phyloP scores from a whole-genome alignment of 1,140 invertebrate genomes.

The Amphibalanus amphitrite region DNA sequence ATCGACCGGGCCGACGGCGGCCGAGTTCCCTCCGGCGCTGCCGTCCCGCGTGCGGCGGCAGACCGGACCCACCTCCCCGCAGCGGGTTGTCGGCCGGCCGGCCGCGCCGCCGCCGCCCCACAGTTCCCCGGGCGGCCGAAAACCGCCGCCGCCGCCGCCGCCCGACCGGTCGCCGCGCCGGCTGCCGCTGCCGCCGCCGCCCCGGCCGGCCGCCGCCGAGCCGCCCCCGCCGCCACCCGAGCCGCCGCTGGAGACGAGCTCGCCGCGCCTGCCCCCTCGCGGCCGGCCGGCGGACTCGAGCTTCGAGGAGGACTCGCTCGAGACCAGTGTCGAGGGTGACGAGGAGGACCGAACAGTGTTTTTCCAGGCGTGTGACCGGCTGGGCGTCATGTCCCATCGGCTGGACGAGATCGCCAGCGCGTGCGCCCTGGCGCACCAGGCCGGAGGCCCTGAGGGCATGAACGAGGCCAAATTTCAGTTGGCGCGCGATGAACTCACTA shows the following conservation, averaged over 20 bases:
- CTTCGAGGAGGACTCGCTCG: too few species aligned
- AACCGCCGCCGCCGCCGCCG: conserved; percentile 18
- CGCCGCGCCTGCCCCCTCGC: conserved; percentile 7
- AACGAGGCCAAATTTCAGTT: conserved; percentile 52
- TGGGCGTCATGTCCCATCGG: conserved; percentile 40
- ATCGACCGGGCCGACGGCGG: background rate
- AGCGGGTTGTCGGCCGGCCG: background rate
- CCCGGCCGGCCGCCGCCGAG: conserved; percentile 14
- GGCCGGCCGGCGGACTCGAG: too few species aligned
- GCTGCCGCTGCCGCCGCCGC: background rate
- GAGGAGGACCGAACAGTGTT: conserved; percentile 24
- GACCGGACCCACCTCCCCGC: background rate
- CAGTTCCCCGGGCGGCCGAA: too few species aligned
- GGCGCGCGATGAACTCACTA: conserved; percentile 56
- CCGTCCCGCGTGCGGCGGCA: background rate
- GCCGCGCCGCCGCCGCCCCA: too few species aligned
- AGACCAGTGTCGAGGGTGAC: background rate
- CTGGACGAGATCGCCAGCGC: conserved; percentile 47
- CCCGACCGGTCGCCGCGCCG: background rate
- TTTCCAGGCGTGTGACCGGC: conserved; percentile 43
- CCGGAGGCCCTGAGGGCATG: conserved; percentile 46
- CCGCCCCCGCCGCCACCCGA: conserved; percentile 3
- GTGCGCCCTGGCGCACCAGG: conserved; percentile 44
- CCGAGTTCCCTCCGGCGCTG: background rate
- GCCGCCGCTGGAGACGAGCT: conserved; percentile 14